These are phyloP conservation scores for Macrosteles quadrilineatus DNA, from an alignment of 1,140 invertebrate species.

Conservation along the genomic window DNA sequence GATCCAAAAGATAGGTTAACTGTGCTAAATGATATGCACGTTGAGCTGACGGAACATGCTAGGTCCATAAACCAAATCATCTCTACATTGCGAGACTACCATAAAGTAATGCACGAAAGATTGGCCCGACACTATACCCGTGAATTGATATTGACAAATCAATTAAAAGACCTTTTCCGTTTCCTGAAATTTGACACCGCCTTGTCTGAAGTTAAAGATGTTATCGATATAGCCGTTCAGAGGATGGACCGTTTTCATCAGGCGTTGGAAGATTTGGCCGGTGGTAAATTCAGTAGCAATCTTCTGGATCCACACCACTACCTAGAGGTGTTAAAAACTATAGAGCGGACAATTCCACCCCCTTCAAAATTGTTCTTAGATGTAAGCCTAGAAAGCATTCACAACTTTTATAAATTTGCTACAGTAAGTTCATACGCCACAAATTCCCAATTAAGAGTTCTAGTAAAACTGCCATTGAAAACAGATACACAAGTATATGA, in stretches of 20 bases:
- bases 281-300: background rate
- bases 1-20: too few relatives aligned
- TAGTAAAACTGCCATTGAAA: background rate
- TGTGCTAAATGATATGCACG: too few relatives aligned
- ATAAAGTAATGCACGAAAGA: too few relatives aligned
- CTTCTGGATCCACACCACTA: background rate
- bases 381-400: background rate
- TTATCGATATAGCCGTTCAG: background rate
- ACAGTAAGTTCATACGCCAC: background rate
- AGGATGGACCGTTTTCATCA: background rate
- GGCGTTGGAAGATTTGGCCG: background rate
- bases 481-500: background rate
- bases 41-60: too few relatives aligned
- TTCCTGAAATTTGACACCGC: too few relatives aligned
- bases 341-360: background rate
- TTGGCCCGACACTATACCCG: too few relatives aligned
- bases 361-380: background rate
- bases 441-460: background rate
- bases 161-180: too few relatives aligned
- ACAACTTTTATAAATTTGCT: background rate
- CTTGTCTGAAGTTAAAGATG: background rate
- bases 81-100: too few relatives aligned
- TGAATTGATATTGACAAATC: background rate
- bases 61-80: background rate
- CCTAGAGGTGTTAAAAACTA: background rate